Percentiles rank a stretch among this genome's conserved stretches.
These are phyloP conservation scores for Sebastes cheni DNA, from an alignment of 2,797 vertebrate species.

Conservation along the genomic window DNA sequence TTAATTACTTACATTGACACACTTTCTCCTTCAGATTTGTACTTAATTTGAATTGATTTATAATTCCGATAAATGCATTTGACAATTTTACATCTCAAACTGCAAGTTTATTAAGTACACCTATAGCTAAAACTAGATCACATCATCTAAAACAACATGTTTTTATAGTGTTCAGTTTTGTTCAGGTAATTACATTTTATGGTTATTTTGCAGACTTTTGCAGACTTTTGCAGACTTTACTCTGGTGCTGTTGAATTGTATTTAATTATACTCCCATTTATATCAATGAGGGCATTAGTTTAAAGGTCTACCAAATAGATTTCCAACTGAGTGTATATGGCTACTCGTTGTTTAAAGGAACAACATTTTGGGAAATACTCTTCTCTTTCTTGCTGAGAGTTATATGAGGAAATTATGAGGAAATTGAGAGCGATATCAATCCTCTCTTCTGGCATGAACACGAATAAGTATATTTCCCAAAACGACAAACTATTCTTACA, in stretches of 20 bases:
- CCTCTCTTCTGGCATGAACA: too few relatives aligned
- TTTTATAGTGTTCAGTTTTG: neutral
- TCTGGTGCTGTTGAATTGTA: neutral
- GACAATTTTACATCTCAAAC: neutral
- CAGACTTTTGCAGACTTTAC: neutral
- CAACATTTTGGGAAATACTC: neutral
- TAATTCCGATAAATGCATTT: neutral
- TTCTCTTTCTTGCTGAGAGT: neutral
- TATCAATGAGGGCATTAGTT: neutral
- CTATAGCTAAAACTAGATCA: neutral
- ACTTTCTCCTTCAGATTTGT: neutral
- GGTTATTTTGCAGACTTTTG: neutral
- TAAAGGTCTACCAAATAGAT: neutral
- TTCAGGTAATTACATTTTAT: neutral
- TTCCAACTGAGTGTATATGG: neutral
- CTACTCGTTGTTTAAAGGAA: neutral
- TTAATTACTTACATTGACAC: neutral
- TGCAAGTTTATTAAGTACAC: too few relatives aligned
- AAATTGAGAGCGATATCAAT: too few relatives aligned
- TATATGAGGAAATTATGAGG: too few relatives aligned
- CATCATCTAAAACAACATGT: neutral
- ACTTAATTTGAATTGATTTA: neutral
- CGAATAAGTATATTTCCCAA: too few relatives aligned
- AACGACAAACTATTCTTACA: neutral
- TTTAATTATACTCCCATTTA: neutral